Evolutionary conservation across 2,113 vertebrate species (phyloP), one percentile per base, ranked within the genome.

Genomic region (Gambusia affinis): DNA sequence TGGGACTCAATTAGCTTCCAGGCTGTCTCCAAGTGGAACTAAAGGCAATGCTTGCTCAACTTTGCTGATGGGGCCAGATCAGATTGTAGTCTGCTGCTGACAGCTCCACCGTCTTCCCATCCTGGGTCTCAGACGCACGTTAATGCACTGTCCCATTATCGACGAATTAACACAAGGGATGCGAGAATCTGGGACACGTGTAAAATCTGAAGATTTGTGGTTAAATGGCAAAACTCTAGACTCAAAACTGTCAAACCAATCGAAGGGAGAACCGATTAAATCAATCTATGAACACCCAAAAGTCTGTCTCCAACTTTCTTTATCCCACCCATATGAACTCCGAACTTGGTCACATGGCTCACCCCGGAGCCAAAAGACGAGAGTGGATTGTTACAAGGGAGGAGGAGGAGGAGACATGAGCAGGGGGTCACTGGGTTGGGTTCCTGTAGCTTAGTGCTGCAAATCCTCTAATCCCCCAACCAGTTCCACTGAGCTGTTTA

Each of bases 381-480:
- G 62, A 76, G 15, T 33, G 62, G 80, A 72, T 80, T 78, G 77
- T 63, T 88, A 80, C 37, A 54, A 73, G 67, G 30, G 30, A 30
- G 17, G 44, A 82, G 17, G 44, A 82, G 82, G 69, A 79, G 72
- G 72, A 82, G 77, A 76, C 80, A 78, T n/a, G 62, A 67, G 47
- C 37, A 80, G 63, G 42, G 81, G 90, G 90, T 92, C 85, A 92
- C 42, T 84, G 71, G 88, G 87, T 72, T 83, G 80, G 77, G 91
- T 90, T 90, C 72, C 83, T 81, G 64, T 80, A 81, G 92, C 85
- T 95, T 94, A 93, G 85, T 72, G 67, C 42, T 31, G 85, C 71
- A 93, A 95, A 94, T 94, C 93, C 92, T 89, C 80, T 95, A 94
- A 95, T 94, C 93, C 91, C 83, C 57, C 66, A 87, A 57, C 70